Conservation (phyloP, 2,888 invertebrate genomes). For the Hirtodrosophila alboralis region DNA sequence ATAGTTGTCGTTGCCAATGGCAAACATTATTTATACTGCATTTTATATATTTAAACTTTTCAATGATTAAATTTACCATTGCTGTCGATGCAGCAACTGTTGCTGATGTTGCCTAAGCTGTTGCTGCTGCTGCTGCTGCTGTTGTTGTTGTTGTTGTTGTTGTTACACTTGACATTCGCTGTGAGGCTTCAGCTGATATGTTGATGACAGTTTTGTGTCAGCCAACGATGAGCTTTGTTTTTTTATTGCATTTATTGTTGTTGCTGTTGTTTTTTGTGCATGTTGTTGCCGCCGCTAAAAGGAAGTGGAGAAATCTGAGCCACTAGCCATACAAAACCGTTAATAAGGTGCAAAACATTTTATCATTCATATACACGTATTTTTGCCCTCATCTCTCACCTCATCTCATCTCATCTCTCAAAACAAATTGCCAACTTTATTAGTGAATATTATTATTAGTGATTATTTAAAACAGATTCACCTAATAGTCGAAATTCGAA, state of each 20-base stretch:
- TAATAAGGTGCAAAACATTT: conserved; percentile 16
- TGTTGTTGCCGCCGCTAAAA: conserved; percentile 50
- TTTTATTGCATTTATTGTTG: conserved; percentile 7
- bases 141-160: conserved; percentile 24
- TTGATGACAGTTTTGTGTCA: conserved; percentile 72
- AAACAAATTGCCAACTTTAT: no score
- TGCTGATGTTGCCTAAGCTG: conserved; percentile 7
- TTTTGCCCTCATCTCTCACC: conserved; percentile 23
- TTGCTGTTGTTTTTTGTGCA: conserved; percentile 3
- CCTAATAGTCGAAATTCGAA: no score
- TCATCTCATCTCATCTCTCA: no score
- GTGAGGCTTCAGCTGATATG: conserved; percentile 51
- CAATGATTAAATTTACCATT: conserved; percentile 22
- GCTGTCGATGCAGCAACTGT: conserved; percentile 16
- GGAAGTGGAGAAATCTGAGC: conserved; percentile 71
- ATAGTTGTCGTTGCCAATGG: no score
- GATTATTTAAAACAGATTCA: no score
- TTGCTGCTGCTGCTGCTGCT: conserved; percentile 21
- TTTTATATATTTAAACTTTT: conserved; percentile 15
- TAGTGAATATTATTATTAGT: no score
- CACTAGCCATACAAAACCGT: conserved; percentile 21
- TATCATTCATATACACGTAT: conserved; percentile 23
- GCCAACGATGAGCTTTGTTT: conserved; percentile 40
- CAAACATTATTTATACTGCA: background rate
- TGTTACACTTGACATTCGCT: conserved; percentile 51